These are phyloP conservation scores for Paramuricea clavata DNA, from an alignment of 92 coral and sea anemone species.

Conservation along the genomic window DNA sequence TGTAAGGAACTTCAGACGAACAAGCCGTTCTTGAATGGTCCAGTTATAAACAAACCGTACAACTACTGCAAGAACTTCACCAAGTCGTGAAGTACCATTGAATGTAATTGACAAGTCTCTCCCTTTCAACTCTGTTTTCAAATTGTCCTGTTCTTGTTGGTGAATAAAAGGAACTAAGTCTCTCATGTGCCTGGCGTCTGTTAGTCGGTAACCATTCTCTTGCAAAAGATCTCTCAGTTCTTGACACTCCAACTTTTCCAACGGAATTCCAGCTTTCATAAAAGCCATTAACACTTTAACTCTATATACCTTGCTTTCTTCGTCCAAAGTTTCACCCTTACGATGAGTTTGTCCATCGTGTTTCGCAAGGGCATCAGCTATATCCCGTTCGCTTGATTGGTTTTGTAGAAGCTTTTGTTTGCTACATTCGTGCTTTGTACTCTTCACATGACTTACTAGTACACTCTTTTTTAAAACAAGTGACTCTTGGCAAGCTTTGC, in stretches of 20 bases:
- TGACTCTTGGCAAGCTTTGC: constrained; percentile 53
- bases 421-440: constrained; percentile 52
- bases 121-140: constrained; percentile 67
- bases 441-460: constrained; percentile 42
- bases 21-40: constrained; percentile 56
- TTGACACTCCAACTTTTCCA: constrained; percentile 36
- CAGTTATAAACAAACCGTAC: constrained; percentile 71
- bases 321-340: constrained; percentile 57
- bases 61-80: constrained; percentile 66
- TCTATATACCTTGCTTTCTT: constrained; percentile 49
- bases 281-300: constrained; percentile 61
- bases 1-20: constrained; percentile 50
- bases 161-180: constrained; percentile 62
- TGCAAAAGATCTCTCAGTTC: constrained; percentile 45
- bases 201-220: constrained; percentile 68
- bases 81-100: constrained; percentile 70
- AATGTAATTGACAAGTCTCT: constrained; percentile 62
- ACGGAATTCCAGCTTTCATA: constrained; percentile 64
- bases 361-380: constrained; percentile 57
- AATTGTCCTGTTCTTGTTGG: constrained; percentile 63
- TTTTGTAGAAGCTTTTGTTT: constrained; percentile 47
- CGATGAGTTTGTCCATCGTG: constrained; percentile 61
- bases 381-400: constrained; percentile 34
- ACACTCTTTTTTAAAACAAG: constrained; percentile 51
- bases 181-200: constrained; percentile 56